phyloP scores from a whole-genome alignment of 2,113 vertebrate species.

The Saguinus imperator region DNA sequence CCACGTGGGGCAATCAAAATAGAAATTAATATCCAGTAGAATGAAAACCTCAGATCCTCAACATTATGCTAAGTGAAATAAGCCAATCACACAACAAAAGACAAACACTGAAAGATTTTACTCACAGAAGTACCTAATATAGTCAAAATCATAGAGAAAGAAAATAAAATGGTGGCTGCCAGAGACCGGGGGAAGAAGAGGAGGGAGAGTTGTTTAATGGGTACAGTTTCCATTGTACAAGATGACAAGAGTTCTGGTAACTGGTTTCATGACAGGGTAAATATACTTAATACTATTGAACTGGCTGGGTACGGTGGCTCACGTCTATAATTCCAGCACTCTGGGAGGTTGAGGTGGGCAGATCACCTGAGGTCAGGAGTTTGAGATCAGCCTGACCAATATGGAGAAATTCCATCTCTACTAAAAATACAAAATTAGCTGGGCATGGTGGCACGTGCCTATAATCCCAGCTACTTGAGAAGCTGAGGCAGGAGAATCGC shows the following conservation, averaged over 20 bases:
- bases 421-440: no score
- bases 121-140: not conserved
- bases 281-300: not conserved
- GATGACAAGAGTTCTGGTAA: not conserved
- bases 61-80: not conserved
- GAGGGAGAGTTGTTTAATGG: not conserved
- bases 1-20: not conserved
- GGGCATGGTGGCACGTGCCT: no score
- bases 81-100: not conserved
- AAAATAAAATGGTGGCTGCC: not conserved
- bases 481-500: no score
- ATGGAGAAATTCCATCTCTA: no score
- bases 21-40: not conserved
- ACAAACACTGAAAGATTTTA: not conserved
- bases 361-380: no score
- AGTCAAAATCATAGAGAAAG: not conserved
- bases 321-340: no score
- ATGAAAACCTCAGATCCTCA: not conserved
- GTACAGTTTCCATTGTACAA: not conserved
- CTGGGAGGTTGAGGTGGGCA: no score
- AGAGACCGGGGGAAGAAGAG: not conserved
- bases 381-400: no score
- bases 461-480: no score
- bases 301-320: no score
- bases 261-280: not conserved